Percentiles rank a stretch among this genome's conserved stretches.
Conservation (phyloP, 1,140 invertebrate species). For the Lepidurus packardi region DNA sequence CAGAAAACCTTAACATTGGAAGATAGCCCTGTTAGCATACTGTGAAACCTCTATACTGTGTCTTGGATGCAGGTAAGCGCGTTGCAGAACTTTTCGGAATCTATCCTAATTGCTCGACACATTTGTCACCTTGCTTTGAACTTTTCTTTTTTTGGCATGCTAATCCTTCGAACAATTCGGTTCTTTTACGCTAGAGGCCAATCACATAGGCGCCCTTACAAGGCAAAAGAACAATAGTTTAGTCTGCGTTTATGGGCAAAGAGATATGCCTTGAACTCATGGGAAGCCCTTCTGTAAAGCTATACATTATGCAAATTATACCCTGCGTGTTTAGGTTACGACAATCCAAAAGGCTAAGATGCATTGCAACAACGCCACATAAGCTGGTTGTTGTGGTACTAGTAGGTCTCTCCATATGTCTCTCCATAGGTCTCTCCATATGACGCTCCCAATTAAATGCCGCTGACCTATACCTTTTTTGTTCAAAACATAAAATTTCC, state of each 20-base stretch:
- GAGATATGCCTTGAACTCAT: background rate
- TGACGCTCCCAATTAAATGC: too few relatives aligned
- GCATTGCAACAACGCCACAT: background rate
- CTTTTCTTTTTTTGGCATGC: background rate
- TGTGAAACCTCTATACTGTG: too few relatives aligned
- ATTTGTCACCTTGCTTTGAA: background rate
- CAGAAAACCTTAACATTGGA: too few relatives aligned
- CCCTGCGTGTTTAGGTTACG: background rate
- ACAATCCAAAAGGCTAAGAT: background rate
- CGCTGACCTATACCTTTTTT: too few relatives aligned
- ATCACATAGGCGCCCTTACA: background rate
- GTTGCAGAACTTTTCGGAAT: background rate
- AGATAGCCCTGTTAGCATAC: too few relatives aligned
- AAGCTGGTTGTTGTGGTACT: too few relatives aligned
- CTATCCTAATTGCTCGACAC: background rate
- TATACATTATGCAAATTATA: conserved; percentile 4
- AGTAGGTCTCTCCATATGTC: too few relatives aligned
- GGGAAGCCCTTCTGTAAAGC: background rate
- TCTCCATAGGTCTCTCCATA: too few relatives aligned
- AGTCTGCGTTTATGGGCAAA: background rate
- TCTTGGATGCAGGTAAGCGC: conserved; percentile 84
- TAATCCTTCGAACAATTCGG: background rate
- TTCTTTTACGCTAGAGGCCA: background rate
- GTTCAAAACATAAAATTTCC: too few relatives aligned
- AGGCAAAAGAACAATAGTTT: background rate